Evolutionary conservation across 2,888 invertebrate species (phyloP), one percentile per base, ranked within the genome.

Genomic region (Callyntrura guangdongensis): DNA sequence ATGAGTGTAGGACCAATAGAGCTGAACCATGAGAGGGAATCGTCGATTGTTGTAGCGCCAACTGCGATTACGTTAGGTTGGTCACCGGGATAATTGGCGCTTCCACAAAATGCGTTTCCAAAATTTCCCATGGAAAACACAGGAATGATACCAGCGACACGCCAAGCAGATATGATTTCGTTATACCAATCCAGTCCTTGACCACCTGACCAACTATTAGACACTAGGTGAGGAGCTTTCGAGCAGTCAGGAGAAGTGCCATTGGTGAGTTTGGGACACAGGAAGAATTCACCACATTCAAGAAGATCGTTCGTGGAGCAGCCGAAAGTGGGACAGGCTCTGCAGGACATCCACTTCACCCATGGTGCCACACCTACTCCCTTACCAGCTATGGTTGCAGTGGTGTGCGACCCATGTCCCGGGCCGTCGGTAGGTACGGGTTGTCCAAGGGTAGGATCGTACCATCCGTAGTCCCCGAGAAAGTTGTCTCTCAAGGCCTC

Each of bases 41-140:
- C 85, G 11, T 86, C 69, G 0, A 56, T 36, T n/a, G 86, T 91
- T 11, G 91, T 91, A 17, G 91, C 53, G 4, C 91, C 91, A 12
- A 91, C 91, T 5, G 82, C 86, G 6, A 91, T 87, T 12, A 84
- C 84, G 17, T 77, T 83, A 14, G 59, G 47, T 1, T 53, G 64
- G 53, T 86, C 86, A 0, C 86, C 86, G 22, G 89, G 89, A 27
- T 67, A 89, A 17, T 84, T 74, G 8, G 89, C 89, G 22, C 20
- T 61, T 9, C 83, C 47, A 27, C 89, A 89, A n/a, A 81, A 88
- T 1, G 83, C 74, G 49, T 74, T 74, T 14, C 89, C 89, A 27
- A 56, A 61, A 22, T 89, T 89, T 25, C 89, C 89, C n/a, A 84
- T 77, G 25, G 89, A 36, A 64, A 91, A 92, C 9, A 92, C 85